Evolutionary conservation across 2,888 invertebrate species (phyloP).

Genomic region (Lasioglossum villosulum): DNA sequence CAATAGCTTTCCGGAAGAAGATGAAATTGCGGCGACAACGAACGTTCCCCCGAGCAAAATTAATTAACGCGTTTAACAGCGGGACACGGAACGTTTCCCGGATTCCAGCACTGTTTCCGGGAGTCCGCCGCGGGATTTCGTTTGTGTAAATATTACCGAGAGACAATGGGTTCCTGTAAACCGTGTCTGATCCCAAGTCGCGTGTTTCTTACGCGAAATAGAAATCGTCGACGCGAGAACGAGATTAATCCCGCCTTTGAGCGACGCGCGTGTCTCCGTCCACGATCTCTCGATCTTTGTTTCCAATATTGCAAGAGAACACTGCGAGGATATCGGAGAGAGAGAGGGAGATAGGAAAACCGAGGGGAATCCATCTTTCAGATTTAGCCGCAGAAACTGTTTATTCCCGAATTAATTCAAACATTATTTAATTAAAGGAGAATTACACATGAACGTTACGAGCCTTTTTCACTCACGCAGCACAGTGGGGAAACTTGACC

Average conservation of each 20-base stretch:
- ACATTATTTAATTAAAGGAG: no score
- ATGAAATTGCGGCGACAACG: background rate
- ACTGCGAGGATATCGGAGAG: no score
- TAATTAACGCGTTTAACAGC: background rate
- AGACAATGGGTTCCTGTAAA: background rate
- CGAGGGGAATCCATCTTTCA: no score
- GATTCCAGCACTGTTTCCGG: background rate
- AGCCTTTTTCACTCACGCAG: no score
- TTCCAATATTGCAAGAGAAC: no score
- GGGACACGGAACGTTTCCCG: background rate
- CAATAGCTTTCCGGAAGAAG: background rate
- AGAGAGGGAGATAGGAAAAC: no score
- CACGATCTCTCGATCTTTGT: no score
- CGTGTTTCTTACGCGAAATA: background rate
- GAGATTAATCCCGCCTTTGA: background rate
- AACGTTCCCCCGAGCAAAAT: background rate
- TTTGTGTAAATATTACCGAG: background rate
- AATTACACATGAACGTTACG: no score
- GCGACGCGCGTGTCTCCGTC: no score
- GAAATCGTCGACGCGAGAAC: background rate
- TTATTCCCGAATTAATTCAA: no score
- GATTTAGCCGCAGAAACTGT: no score
- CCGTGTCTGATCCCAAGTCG: background rate
- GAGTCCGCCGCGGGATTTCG: background rate
- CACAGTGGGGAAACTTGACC: no score